Evolutionary conservation across 2,797 vertebrate genomes (phyloP), one percentile per base, ranked within the genome.

Genomic region (Myripristis jacobus): DNA sequence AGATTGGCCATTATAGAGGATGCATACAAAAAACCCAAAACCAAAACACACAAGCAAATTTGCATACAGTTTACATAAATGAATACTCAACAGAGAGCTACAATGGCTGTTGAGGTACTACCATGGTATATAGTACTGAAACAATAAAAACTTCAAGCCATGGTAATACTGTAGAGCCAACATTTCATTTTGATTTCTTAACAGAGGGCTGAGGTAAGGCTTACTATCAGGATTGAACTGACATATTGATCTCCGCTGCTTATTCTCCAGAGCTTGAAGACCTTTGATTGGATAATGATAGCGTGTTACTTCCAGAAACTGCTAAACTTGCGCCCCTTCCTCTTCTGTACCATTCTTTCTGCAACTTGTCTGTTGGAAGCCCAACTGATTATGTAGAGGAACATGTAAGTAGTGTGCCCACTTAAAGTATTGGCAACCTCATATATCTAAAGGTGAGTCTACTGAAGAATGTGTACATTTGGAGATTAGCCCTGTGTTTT

Each of bases 51-150:
- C 79, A 70, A 71, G 84, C 38, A 57, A 71, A 92, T 94, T 93
- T 90, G 91, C 93, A 94, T 93, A 88, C 80, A 86, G 87, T 94
- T 94, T 92, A 92, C 92, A 93, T 94, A 93, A 89, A 94, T 92
- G 86, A 94, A 94, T 94, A 92, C 86, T 71, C 81, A 91, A 88
- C 83, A 67, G 53, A 44, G 31, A 73, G 78, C 53, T 69, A 66
- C 69, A 68, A 55, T 52, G 51, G 61, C 70, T 75, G 69, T 72
- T 75, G 9, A 58, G 77, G 73, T 34, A 73, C 18, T 27, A 53
- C 55, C 41, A 70, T 29, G 58, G 43, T 79, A 25, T 9, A 13
- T 22, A 22, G 68, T 44, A 44, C 2, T 77, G 31, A 75, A 78
- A 44, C 25, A 34, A 24, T 31, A 31, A 22, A 57, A 21, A 52